Evolutionary conservation across 2,797 vertebrate genomes (phyloP), one percentile per base, ranked within the genome.

Genomic region (Hemibagrus guttatus): DNA sequence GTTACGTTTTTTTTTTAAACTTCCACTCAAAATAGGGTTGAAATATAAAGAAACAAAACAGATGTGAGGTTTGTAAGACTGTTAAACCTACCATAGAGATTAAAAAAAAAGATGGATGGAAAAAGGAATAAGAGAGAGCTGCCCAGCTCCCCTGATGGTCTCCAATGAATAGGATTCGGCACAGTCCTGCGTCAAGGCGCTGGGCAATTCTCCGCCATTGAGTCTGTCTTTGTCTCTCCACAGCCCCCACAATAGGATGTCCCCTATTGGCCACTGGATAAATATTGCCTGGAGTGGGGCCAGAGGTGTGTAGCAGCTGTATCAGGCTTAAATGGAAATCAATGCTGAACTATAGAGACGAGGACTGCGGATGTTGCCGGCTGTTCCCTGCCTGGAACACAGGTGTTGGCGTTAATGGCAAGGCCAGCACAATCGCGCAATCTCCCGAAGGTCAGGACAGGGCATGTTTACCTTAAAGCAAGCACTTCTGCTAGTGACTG

Each of bases 261-360:
- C 93, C 91, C 91, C 92, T 92, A 91, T 94, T 91, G 94, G 91
- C 91, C 90, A 91, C 91, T 91, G 92, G 93, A 93, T 94, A 95
- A 95, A 95, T 93, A 94, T 95, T 95, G 91, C 92, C 91, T 90
- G 92, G 90, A 90, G 91, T 86, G 90, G 91, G 93, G 91, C 92
- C 90, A 93, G 90, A 94, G 91, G 93, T 94, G 91, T 83, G 89
- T 71, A 83, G 91, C 91, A 91, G 92, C 93, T 92, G 91, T 88
- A 90, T 92, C 91, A 88, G 92, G 91, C 93, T 93, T 94, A 94
- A 95, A 92, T 94, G 94, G 93, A 95, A 96, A 95, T 95, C 94
- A 91, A 95, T 96, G 91, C 54, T 75, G 81, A 83, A 89, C 92
- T 91, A 91, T 86, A 91, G 92, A 91, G 92, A 85, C 85, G 64